Percentiles rank a stretch among this genome's conserved stretches.
phyloP scores from a whole-genome alignment of 2,888 invertebrate species.

The Harpalus rubripes region DNA sequence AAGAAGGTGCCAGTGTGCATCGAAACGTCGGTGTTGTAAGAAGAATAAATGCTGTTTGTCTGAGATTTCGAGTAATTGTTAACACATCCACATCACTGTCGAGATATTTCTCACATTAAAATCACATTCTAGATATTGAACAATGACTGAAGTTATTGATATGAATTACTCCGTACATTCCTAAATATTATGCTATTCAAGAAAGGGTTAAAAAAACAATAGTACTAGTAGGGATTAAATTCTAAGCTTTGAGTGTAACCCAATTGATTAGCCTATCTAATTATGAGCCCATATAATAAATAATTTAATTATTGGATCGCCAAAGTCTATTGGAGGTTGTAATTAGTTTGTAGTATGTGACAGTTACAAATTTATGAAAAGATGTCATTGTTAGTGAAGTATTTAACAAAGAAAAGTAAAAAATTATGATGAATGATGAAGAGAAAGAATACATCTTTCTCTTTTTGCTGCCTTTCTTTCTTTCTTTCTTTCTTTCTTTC shows the following conservation, averaged over 20 bases:
- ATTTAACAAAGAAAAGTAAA: constrained; percentile 2
- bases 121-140: too few relatives aligned
- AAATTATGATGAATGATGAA: constrained; percentile 7
- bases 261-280: not conserved
- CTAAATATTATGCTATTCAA: not conserved
- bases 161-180: not conserved
- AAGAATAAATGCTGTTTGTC: too few relatives aligned
- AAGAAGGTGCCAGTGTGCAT: too few relatives aligned
- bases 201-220: not conserved
- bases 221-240: not conserved
- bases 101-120: too few relatives aligned
- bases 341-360: constrained; percentile 11
- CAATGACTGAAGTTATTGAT: not conserved
- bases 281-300: not conserved
- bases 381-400: constrained; percentile 33
- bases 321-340: not conserved
- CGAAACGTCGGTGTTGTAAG: too few relatives aligned
- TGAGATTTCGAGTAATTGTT: too few relatives aligned
- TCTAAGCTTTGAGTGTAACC: not conserved
- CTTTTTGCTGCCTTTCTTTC: constrained; percentile 14
- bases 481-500: too few relatives aligned
- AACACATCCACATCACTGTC: too few relatives aligned
- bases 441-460: not conserved
- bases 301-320: constrained; percentile 3
- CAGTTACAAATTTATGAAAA: constrained; percentile 24